A percentile compares a stretch with the other conserved stretches of the same genome.
These are phyloP conservation scores for Drosophila athabasca DNA, from an alignment of 1,140 invertebrate species.

Conservation along the genomic window DNA sequence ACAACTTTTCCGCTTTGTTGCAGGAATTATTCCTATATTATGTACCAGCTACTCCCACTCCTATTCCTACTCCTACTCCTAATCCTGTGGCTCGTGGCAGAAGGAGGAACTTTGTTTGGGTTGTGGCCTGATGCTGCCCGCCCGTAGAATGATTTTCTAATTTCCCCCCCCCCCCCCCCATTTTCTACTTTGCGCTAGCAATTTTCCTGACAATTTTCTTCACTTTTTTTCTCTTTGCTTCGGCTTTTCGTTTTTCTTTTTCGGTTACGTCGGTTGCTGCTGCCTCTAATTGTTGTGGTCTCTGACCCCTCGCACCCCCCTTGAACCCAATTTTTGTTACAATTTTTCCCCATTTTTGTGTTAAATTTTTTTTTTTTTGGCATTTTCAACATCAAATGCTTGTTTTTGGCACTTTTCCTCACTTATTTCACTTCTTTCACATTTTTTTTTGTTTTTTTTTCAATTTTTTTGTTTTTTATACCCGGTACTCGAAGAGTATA, in stretches of 20 bases:
- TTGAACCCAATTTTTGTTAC: too few relatives aligned
- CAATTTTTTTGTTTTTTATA: too few relatives aligned
- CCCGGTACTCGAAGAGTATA: too few relatives aligned
- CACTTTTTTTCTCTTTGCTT: not conserved
- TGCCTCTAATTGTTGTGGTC: conserved; percentile 39
- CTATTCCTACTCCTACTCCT: not conserved
- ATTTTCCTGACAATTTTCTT: not conserved
- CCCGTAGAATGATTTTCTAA: conserved; percentile 7
- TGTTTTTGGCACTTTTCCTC: conserved; percentile 21
- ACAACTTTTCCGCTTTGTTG: not conserved
- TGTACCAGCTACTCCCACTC: not conserved
- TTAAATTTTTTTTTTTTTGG: conserved; percentile 6
- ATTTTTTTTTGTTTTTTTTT: not conserved
- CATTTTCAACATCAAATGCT: conserved; percentile 1
- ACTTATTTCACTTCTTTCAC: not conserved
- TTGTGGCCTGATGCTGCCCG: not conserved
- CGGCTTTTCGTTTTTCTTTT: not conserved
- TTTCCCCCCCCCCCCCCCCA: conserved; percentile 1
- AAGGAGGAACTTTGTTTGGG: not conserved
- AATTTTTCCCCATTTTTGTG: conserved; percentile 2
- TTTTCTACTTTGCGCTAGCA: conserved; percentile 22
- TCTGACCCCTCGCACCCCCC: not conserved
- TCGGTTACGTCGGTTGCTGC: conserved; percentile 7
- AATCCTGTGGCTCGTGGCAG: not conserved
- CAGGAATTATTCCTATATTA: too few relatives aligned